Percentiles rank a stretch among this genome's conserved stretches.
Evolutionary conservation across 1,140 invertebrate genomes (phyloP).

Genomic region (Pseudomyrmex concolor): DNA sequence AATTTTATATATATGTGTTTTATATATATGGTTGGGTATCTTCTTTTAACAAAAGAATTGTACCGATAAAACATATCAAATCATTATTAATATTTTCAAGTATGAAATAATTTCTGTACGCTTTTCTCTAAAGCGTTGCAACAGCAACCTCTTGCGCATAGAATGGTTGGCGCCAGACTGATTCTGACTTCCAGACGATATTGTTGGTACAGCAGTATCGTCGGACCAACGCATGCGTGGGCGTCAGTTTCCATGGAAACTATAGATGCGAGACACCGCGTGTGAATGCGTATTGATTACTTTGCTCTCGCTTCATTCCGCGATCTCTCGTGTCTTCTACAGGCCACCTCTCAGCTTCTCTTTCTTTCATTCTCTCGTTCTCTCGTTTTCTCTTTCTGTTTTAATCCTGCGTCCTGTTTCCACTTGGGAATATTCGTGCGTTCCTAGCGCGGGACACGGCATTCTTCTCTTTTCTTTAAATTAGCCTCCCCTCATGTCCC

Average conservation of each 20-base stretch:
- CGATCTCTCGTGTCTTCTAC: conserved; percentile 75
- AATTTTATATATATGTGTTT: neutral
- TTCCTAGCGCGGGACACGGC: neutral
- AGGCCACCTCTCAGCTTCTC: neutral
- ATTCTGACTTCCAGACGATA: conserved; percentile 30
- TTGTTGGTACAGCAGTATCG: conserved; percentile 17
- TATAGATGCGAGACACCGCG: conserved; percentile 78
- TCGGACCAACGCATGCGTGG: conserved; percentile 74
- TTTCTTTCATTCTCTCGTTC: conserved; percentile 21
- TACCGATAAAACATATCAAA: neutral
- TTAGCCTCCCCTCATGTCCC: conserved; percentile 68
- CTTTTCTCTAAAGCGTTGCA: neutral
- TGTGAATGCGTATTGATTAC: conserved; percentile 85
- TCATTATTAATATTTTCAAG: neutral
- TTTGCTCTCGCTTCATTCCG: conserved; percentile 74
- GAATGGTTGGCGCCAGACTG: conserved; percentile 59
- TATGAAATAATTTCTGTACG: neutral
- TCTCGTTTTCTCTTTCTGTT: conserved; percentile 35
- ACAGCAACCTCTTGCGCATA: neutral
- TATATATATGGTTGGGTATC: neutral
- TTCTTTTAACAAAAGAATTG: neutral
- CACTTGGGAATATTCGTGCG: conserved; percentile 15
- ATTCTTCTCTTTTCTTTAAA: conserved; percentile 64
- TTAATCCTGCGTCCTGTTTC: conserved; percentile 41
- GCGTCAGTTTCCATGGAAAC: conserved; percentile 81